A percentile compares a stretch with the other conserved stretches of the same genome.
These are phyloP conservation scores for Standfussiana lucernea DNA, from an alignment of 2,888 invertebrate genomes.

Conservation along the genomic window DNA sequence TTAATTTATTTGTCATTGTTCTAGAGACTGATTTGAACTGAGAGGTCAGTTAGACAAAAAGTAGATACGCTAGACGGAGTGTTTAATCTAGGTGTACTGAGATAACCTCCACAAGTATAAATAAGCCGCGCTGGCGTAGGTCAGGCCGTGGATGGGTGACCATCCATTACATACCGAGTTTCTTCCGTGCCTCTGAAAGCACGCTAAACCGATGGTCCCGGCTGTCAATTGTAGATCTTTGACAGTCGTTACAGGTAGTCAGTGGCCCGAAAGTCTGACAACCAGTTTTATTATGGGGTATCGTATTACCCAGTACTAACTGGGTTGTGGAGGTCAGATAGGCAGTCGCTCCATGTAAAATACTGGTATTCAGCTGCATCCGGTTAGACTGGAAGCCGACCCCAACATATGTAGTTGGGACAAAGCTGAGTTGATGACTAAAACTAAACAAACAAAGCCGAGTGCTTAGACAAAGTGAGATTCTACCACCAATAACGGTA, in stretches of 20 bases:
- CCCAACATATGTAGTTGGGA: too few species aligned
- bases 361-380: too few species aligned
- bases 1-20: slow-evolving; percentile 52
- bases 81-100: background rate
- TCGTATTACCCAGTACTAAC: too few species aligned
- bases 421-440: too few species aligned
- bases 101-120: background rate
- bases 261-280: background rate
- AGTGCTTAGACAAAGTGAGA: too few species aligned
- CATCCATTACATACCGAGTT: background rate
- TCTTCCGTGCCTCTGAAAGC: background rate
- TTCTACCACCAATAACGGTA: too few species aligned
- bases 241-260: background rate
- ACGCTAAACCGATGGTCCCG: background rate
- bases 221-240: background rate
- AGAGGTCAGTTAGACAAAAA: slow-evolving; percentile 34
- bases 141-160: background rate
- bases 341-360: too few species aligned
- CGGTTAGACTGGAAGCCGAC: too few species aligned
- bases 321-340: too few species aligned
- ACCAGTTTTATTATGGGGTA: background rate
- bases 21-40: slow-evolving; percentile 35
- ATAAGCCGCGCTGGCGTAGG: background rate
- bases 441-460: too few species aligned
- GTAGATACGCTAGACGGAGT: slow-evolving; percentile 20